A percentile compares a stretch with the other conserved stretches of the same genome.
These are phyloP conservation scores for Takifugu bimaculatus DNA, from an alignment of 2,113 vertebrate genomes.

Conservation along the genomic window DNA sequence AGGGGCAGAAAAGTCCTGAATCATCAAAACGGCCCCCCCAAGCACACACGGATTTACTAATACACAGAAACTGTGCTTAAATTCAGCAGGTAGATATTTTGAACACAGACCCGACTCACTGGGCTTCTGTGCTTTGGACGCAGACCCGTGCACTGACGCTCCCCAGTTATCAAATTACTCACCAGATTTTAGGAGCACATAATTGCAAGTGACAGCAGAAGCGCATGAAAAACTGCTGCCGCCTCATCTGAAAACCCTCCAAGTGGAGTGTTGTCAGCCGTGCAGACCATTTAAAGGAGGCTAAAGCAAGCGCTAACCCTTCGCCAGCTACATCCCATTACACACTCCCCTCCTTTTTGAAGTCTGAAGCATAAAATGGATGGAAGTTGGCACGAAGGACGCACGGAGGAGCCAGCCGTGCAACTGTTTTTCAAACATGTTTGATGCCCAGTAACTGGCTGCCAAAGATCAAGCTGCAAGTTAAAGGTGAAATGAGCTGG, in stretches of 20 bases:
- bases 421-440: conserved; percentile 36
- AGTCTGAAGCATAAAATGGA: conserved; percentile 23
- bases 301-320: background rate
- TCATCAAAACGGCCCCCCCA: background rate
- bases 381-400: conserved; percentile 12
- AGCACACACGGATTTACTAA: background rate
- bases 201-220: conserved; percentile 32
- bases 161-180: conserved; percentile 13
- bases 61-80: background rate
- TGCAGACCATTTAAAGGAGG: conserved; percentile 1
- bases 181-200: conserved; percentile 13
- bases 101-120: background rate
- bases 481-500: conserved; percentile 26
- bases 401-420: conserved; percentile 4
- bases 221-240: conserved; percentile 6
- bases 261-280: conserved; percentile 4
- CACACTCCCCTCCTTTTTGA: conserved; percentile 12
- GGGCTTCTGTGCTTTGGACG: background rate
- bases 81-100: background rate
- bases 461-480: conserved; percentile 39
- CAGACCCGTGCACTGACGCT: conserved; percentile 5
- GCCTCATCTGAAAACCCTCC: background rate
- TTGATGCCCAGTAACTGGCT: conserved; percentile 23
- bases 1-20: background rate
- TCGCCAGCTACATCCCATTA: background rate